Evolutionary conservation across 1,140 invertebrate species (phyloP), one percentile per base, ranked within the genome.

Genomic region (Bombyx mandarina): DNA sequence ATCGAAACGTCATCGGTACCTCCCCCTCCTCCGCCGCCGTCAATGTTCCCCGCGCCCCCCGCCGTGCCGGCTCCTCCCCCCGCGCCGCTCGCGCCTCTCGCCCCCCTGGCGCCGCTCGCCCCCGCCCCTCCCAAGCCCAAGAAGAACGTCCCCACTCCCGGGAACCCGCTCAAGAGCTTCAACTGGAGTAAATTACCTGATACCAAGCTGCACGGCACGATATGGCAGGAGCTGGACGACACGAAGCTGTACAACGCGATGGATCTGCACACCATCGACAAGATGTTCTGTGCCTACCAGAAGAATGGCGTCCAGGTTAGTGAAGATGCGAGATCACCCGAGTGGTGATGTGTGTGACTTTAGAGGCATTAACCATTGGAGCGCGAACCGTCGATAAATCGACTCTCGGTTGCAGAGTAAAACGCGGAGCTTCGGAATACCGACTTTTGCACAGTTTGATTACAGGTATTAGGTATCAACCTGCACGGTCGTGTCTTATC

Each of bases 121-220:
- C 91, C 91, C 2, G 83, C 90, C 45, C 82, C 89, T 52, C 89
- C 91, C 53, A 73, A 88, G 52, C 88, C 89, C 45, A 91, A 91
- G 65, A 95, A 95, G 75, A 93, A 95, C 67, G 93, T 96, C 57
- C 97, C 97, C 63, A 95, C 97, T 71, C 95, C 98, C 6, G 92
- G 93, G 18, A 96, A 96, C 86, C 96, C 97, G 0, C 88, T 99
- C 2, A 99, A 99, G 82, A 97, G 97, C 42, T 98, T 99, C 88
- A 99, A 99, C 86, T 99, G 98, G 97, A 95, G 95, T 7, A 98
- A 98, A 74, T 89, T 99, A 62, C 94, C 96, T 1, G 96, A 97
- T 69, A 92, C 95, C 26, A 96, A 96, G 73, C 82, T 95, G 0
- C 92, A 93, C 62, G 97, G 96, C 6, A 99, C 98, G 0, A 93